Percentiles rank a stretch among this genome's conserved stretches.
phyloP scores from a whole-genome alignment of 2,113 vertebrate species.

The Passer domesticus region DNA sequence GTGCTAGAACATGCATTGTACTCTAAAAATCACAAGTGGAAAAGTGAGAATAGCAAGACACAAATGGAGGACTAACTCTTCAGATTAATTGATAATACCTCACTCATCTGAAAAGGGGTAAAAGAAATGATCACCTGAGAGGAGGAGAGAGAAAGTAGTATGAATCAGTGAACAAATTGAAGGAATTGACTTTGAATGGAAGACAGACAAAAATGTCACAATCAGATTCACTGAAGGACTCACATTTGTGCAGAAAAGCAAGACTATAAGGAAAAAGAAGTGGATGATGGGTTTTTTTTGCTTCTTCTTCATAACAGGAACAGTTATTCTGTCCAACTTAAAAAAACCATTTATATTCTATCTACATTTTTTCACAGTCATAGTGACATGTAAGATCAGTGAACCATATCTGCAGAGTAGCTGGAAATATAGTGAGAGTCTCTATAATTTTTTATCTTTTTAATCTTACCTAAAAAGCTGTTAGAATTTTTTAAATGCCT shows the following conservation, averaged over 20 bases:
- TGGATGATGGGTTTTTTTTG: neutral
- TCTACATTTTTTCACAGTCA: neutral
- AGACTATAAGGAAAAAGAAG: neutral
- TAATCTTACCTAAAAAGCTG: neutral
- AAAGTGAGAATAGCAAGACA: neutral
- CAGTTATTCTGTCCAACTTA: neutral
- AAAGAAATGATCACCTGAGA: conserved; percentile 15
- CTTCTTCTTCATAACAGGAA: neutral
- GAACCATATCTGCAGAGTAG: neutral
- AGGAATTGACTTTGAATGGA: conserved; percentile 34
- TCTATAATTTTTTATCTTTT: neutral
- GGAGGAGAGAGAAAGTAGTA: neutral
- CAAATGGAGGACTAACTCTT: conserved; percentile 9
- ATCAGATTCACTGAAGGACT: neutral
- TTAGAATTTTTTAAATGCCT: neutral
- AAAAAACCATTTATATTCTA: neutral
- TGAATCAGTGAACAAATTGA: conserved; percentile 24
- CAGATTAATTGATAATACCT: conserved; percentile 50
- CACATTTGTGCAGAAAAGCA: neutral
- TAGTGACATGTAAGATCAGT: neutral
- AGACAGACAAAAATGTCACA: neutral
- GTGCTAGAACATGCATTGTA: neutral
- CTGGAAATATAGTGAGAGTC: neutral
- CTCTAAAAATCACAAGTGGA: neutral
- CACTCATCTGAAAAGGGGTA: neutral